Base-by-base conservation (phyloP, 1,140 invertebrate genomes). In the Pseudomyrmex cubaensis region DNA sequence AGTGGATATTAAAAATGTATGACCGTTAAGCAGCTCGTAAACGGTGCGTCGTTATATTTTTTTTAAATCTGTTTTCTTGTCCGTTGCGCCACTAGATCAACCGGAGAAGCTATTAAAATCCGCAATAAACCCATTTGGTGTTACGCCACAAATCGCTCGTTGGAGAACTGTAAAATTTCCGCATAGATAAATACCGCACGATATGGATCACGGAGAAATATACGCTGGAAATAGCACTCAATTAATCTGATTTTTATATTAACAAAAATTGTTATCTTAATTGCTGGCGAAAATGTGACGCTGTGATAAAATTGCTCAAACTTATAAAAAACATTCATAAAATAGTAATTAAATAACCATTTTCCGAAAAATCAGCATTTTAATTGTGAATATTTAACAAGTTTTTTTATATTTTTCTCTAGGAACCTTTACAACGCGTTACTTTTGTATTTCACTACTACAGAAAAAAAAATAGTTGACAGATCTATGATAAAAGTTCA, bases 1-100 rank as follows among this genome's bases (percentile, higher is more conserved):
- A 70, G 17, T 17, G 56, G 64, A 84, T 80, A 87, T 87, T 84
- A 87, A 87, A 87, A 87, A 87, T 57, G 22, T 57, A 22, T 25
- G 57, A 48, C 25, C 80, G 54, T 88, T 84, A 86, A 88, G 62
- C 50, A 35, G 52, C 46, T 88, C 87, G 67, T 88, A 88, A 88
- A 85, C 50, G 54, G 48, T 74, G 77, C 46, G 25, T 10, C 59
- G 52, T 74, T 82, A 84, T 44, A 56, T 54, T 73, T 61, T 35
- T 35, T 75, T 61, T 25, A 54, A 56, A 85, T 88, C 73, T 69
- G 62, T 48, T 8, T 20, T 56, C 10, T 57, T 76, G 13, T 7
- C 15, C 15, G 57, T 35, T 35, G 22, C 22, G 10, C 10, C 25
- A 64, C 25, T 50, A 48, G 52, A 82, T 83, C 77, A 57, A 57